Conservation (phyloP, 2,113 vertebrate genomes). For the Cryptotis parvus region DNA sequence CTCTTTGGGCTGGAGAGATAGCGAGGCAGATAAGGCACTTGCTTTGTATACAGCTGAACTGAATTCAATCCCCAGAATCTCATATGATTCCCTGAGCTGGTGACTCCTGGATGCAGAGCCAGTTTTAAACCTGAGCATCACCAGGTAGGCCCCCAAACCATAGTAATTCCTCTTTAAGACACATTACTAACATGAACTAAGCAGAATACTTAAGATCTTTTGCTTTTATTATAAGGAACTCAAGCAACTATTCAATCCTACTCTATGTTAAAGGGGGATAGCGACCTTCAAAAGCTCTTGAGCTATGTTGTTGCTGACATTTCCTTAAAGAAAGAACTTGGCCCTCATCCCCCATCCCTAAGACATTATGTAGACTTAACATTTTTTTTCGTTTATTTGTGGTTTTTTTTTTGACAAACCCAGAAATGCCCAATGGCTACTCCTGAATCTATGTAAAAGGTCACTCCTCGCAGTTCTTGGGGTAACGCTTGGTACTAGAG, state of each 20-base stretch:
- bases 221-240: background rate
- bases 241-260: background rate
- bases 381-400: background rate
- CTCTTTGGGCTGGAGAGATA: too few relatives aligned
- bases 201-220: background rate
- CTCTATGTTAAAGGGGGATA: background rate
- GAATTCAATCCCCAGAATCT: too few relatives aligned
- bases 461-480: too few relatives aligned
- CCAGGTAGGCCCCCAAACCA: background rate
- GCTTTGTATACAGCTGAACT: too few relatives aligned
- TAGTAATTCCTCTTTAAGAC: background rate
- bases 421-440: too few relatives aligned
- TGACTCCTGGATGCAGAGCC: too few relatives aligned
- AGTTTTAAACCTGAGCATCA: too few relatives aligned
- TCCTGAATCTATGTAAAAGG: too few relatives aligned
- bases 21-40: too few relatives aligned
- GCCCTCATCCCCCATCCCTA: background rate
- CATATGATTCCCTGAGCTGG: too few relatives aligned
- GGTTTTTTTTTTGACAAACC: too few relatives aligned
- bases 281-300: slow-evolving; percentile 6
- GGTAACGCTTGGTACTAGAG: too few relatives aligned
- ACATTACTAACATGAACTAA: slow-evolving; percentile 37
- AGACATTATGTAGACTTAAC: background rate
- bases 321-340: background rate
- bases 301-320: background rate